Evolutionary conservation across 2,797 vertebrate genomes (phyloP).

Genomic region (Xyrichtys novacula): DNA sequence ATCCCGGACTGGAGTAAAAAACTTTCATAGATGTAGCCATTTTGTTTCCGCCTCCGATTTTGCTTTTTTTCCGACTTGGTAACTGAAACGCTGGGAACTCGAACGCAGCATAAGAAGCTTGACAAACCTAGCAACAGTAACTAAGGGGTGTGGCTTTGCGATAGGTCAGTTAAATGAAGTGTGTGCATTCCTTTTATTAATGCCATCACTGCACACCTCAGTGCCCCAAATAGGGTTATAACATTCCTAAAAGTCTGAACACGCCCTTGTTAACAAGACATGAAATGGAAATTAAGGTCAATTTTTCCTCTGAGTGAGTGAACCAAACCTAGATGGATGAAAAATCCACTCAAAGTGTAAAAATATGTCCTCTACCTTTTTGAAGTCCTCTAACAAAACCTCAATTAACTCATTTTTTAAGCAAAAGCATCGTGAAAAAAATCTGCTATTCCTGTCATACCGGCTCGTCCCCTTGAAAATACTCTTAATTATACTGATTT

Average conservation of each 20-base stretch:
- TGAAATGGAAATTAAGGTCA: conserved; percentile 8
- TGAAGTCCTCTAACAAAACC: conserved; percentile 49
- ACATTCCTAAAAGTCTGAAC: neutral
- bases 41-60: no score
- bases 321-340: conserved; percentile 5
- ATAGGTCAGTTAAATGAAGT: no score
- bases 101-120: no score
- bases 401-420: conserved; percentile 60
- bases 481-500: conserved; percentile 75
- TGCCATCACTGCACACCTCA: no score
- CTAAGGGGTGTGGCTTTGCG: no score
- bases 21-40: no score
- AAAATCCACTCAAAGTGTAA: neutral
- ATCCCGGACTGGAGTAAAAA: no score
- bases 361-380: conserved; percentile 26
- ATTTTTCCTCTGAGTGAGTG: conserved; percentile 25
- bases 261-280: conserved; percentile 2
- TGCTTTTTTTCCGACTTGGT: no score
- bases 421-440: conserved; percentile 67
- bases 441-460: conserved; percentile 65
- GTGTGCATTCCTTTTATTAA: no score
- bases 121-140: no score
- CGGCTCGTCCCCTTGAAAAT: conserved; percentile 62
- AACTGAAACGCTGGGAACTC: no score
- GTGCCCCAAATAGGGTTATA: no score